Evolutionary conservation across 2,888 invertebrate genomes (phyloP), one percentile per base, ranked within the genome.

Genomic region (Microlaimidae sp.): DNA sequence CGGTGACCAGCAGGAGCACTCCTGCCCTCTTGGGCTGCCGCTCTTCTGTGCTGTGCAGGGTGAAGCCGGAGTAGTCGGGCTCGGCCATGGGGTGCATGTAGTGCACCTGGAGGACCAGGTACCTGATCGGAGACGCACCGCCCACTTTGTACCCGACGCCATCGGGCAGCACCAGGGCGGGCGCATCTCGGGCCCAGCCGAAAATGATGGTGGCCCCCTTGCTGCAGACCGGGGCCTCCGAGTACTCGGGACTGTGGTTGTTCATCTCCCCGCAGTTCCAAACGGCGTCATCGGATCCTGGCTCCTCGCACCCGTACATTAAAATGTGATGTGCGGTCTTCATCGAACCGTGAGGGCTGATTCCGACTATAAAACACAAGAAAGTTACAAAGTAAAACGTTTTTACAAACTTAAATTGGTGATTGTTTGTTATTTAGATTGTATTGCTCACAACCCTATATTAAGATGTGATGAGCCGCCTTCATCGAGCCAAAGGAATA

Each of bases 251-350:
- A 32, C 10, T 10, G 43, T 43, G 54, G 2, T 78, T 74, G 2
- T 65, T 63, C 90, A 92, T 92, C 76, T 90, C 90, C 0, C 93
- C 90, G 69, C 93, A 95, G 70, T 85, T 82, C 87, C 88, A 86
- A 49, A 83, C 81, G 24, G 77, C 72, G 54, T 80, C 78, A 57
- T 77, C 74, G 29, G 79, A 78, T 1, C 85, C 86, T 0, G 86
- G 89, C 54, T 79, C 78, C 2, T 80, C 77, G 66, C 92, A 92
- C 17, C 90, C 90, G 68, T 88, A 92, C 0, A 92, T 71, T 49
- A 92, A 74, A 80, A 92, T 89, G 71, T 92, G 92, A 75, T 92
- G 92, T 10, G 87, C 86, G 3, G 82, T 84, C 66, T 82, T 78
- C 83, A 85, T 85, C 13, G 85, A 81, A 1, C 88, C 86, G 67